Evolutionary conservation across 2,113 vertebrate genomes (phyloP).

Genomic region (Aleadryas rufinucha): DNA sequence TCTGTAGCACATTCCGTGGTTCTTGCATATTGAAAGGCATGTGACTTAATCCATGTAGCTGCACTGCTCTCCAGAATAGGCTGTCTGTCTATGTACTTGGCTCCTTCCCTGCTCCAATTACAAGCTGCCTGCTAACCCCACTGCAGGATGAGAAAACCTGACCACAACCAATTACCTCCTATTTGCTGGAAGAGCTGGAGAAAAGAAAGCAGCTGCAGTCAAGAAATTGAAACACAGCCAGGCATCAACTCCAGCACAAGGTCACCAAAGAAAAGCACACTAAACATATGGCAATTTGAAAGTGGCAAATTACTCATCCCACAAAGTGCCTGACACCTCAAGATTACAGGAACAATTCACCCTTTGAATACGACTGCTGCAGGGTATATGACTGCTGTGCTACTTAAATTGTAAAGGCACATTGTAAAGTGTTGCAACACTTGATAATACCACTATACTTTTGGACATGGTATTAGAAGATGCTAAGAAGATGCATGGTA

Average conservation of each 20-base stretch:
- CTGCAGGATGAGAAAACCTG: neutral
- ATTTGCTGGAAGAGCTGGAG: neutral
- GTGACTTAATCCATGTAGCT: neutral
- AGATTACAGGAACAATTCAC: neutral
- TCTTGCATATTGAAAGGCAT: neutral
- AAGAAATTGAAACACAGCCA: neutral
- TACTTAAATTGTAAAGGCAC: neutral
- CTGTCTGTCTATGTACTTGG: neutral
- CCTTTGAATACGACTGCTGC: neutral
- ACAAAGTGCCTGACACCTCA: neutral
- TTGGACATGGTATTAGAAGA: neutral
- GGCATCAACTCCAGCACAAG: neutral
- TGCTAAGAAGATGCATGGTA: neutral
- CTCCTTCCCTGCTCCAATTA: neutral
- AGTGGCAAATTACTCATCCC: neutral
- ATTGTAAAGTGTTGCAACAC: neutral
- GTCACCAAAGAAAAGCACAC: neutral
- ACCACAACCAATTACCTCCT: neutral
- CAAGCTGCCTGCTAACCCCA: neutral
- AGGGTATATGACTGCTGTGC: neutral
- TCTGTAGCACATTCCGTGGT: neutral
- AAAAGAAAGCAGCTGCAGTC: neutral
- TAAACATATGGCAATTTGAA: neutral
- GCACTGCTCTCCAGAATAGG: neutral
- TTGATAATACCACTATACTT: neutral